Percentiles rank a stretch among this genome's conserved stretches.
phyloP scores from a whole-genome alignment of 2,113 vertebrate genomes.

The Misgurnus anguillicaudatus region DNA sequence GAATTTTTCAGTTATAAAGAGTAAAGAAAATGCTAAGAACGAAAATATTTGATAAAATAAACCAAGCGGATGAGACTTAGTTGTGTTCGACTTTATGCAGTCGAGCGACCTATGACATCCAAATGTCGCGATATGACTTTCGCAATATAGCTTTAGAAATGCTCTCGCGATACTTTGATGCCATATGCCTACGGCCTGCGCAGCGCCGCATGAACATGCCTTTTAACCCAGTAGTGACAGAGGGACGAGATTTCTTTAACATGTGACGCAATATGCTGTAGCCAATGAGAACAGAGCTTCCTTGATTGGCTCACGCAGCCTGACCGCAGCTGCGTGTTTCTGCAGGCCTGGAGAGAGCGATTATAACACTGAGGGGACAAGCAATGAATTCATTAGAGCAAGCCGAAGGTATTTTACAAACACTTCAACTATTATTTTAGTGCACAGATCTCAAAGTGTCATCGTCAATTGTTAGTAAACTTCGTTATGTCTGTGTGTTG shows the following conservation, averaged over 20 bases:
- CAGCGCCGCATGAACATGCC: no score
- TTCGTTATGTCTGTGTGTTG: neutral
- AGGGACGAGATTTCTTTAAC: slow-evolving; percentile 29
- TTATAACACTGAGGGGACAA: slow-evolving; percentile 15
- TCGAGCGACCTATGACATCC: no score
- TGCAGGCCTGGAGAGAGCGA: slow-evolving; percentile 27
- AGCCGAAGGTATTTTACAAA: slow-evolving; percentile 83
- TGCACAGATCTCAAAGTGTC: neutral
- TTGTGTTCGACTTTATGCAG: no score
- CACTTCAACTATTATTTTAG: neutral
- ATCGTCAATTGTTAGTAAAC: neutral
- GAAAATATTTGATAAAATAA: no score
- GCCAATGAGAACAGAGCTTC: slow-evolving; percentile 47
- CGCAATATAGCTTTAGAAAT: no score
- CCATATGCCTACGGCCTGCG: no score
- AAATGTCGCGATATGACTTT: no score
- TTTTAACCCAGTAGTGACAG: no score
- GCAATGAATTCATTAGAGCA: slow-evolving; percentile 93
- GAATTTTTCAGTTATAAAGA: no score
- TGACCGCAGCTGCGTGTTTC: neutral
- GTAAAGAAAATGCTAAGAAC: no score
- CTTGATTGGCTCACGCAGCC: slow-evolving; percentile 16
- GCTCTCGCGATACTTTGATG: no score
- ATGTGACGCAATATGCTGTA: slow-evolving; percentile 26
- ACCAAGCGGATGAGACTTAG: no score